Percentiles rank a stretch among this genome's conserved stretches.
Evolutionary conservation across 2,888 invertebrate genomes (phyloP).

Genomic region (Glomeris marginata): DNA sequence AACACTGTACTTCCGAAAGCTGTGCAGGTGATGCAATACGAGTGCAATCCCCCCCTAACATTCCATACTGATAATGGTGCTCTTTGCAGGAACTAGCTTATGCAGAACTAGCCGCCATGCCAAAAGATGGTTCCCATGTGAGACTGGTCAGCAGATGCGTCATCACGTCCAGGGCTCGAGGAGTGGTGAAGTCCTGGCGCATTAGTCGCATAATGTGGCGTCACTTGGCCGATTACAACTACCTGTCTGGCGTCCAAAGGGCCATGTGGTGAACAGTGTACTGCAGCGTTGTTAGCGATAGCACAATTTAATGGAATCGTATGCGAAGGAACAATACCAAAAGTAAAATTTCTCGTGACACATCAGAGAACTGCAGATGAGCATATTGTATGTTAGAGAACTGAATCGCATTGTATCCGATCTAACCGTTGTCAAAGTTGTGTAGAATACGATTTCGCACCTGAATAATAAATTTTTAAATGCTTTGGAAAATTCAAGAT

Average conservation of each 20-base stretch:
- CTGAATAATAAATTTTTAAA: too few species aligned
- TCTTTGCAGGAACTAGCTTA: constrained; percentile 53
- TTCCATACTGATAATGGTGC: not conserved
- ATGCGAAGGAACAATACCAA: too few species aligned
- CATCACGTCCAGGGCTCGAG: constrained; percentile 73
- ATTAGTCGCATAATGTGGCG: constrained; percentile 83
- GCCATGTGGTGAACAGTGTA: constrained; percentile 72
- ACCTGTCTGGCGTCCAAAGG: constrained; percentile 75
- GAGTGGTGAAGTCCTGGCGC: constrained; percentile 63
- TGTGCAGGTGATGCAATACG: constrained; percentile 38
- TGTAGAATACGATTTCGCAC: too few species aligned
- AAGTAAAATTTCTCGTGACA: too few species aligned
- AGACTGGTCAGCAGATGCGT: constrained; percentile 63
- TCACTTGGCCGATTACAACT: constrained; percentile 82
- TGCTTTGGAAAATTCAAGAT: too few species aligned
- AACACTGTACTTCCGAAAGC: constrained; percentile 73
- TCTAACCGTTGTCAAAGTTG: too few species aligned
- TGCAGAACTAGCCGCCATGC: constrained; percentile 58
- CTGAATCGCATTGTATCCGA: too few species aligned
- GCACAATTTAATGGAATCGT: too few species aligned
- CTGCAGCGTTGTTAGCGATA: not conserved
- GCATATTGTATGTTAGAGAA: too few species aligned
- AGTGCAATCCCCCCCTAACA: not conserved
- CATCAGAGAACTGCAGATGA: too few species aligned
- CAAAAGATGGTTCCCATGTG: constrained; percentile 50